Evolutionary conservation across 2,888 invertebrate genomes (phyloP).

Genomic region (Noctua pronuba): DNA sequence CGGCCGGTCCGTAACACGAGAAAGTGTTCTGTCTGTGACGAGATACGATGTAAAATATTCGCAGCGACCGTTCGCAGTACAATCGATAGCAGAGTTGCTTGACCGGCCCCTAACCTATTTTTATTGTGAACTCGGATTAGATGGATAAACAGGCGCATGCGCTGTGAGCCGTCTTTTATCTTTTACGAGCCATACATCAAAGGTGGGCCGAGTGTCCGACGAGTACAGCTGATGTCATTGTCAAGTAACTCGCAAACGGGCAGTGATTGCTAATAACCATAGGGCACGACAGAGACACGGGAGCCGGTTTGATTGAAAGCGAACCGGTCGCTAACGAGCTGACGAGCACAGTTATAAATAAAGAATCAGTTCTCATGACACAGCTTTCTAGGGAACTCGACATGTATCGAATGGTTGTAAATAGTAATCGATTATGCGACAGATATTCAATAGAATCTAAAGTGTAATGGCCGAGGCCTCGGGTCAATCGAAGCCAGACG

Average conservation of each 20-base stretch:
- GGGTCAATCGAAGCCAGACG: constrained; percentile 78
- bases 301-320: constrained; percentile 68
- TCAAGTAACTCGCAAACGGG: constrained; percentile 46
- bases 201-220: constrained; percentile 28
- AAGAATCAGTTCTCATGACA: constrained; percentile 62
- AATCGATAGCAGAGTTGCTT: constrained; percentile 80
- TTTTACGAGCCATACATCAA: constrained; percentile 72
- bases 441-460: constrained; percentile 68
- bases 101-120: constrained; percentile 83
- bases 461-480: constrained; percentile 67
- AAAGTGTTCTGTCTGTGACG: constrained; percentile 56
- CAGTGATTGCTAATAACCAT: constrained; percentile 53
- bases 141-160: constrained; percentile 78
- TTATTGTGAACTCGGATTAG: constrained; percentile 81
- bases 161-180: constrained; percentile 67
- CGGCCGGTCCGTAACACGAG: constrained; percentile 46
- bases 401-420: constrained; percentile 39
- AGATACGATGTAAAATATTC: constrained; percentile 59
- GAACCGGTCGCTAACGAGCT: constrained; percentile 56
- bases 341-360: constrained; percentile 62
- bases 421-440: constrained; percentile 67
- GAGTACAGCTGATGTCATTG: constrained; percentile 56
- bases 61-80: constrained; percentile 55
- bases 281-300: constrained; percentile 43
- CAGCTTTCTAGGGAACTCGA: constrained; percentile 52